Evolutionary conservation across 1,140 invertebrate genomes (phyloP).

Genomic region (Stegodyphus mimosarum): DNA sequence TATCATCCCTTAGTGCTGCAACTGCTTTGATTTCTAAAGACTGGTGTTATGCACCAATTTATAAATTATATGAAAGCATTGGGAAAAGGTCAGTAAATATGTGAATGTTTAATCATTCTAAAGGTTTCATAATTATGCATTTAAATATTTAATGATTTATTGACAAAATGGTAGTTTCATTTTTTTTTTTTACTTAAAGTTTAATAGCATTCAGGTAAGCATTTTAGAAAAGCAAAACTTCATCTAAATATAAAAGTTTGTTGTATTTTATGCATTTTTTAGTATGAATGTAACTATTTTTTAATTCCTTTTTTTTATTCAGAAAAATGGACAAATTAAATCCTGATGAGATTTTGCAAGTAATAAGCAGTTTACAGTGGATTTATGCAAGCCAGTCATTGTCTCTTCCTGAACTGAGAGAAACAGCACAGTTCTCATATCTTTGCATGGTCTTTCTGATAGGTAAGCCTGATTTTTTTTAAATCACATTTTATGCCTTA

Average conservation of each 20-base stretch:
- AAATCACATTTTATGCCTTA: not conserved
- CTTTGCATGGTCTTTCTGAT: slow-evolving; percentile 40
- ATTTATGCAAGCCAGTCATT: slow-evolving; percentile 13
- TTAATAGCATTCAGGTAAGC: no score
- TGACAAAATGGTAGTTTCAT: no score
- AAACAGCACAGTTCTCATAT: slow-evolving; percentile 35
- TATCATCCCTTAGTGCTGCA: not conserved
- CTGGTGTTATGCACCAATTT: slow-evolving; percentile 32
- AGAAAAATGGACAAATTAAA: slow-evolving; percentile 7
- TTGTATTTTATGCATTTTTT: no score
- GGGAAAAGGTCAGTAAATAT: no score
- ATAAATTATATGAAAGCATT: slow-evolving; percentile 1
- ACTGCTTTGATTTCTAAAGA: slow-evolving; percentile 3
- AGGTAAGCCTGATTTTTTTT: not conserved
- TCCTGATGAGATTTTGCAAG: not conserved
- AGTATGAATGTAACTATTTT: not conserved
- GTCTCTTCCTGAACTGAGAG: not conserved
- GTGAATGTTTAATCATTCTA: no score
- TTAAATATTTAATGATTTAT: no score
- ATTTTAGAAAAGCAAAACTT: no score
- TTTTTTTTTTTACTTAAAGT: no score
- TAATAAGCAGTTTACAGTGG: slow-evolving; percentile 29
- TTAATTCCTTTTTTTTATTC: not conserved
- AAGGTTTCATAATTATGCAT: no score
- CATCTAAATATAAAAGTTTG: no score